Evolutionary conservation across 2,113 vertebrate genomes (phyloP), one percentile per base, ranked within the genome.

Genomic region (Neotoma lepida): DNA sequence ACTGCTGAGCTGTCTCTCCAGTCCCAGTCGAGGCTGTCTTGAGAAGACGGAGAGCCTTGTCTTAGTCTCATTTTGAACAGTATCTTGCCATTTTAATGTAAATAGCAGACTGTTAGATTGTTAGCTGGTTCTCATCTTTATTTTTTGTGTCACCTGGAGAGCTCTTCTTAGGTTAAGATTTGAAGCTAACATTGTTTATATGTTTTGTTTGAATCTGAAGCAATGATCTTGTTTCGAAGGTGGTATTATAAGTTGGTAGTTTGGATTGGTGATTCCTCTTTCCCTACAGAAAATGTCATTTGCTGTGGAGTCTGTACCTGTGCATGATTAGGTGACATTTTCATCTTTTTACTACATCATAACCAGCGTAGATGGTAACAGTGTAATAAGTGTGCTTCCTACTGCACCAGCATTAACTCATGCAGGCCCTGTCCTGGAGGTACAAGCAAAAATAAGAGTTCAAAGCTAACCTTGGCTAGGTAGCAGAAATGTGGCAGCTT

Each of bases 121-220:
- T 49, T 94, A 66, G 51, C 68, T 18, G 54, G 8, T 6, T 73
- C 24, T 41, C 4, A n/a, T 91, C 71, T 89, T 87, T 74, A 64
- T 71, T 73, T 70, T 93, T 41, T 84, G 39, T 44, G 74, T 44
- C 39, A 63, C 39, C 18, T 61, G n/a, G 88, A 94, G 78, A 71
- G 8, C 12, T 15, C 35, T 30, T 95, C 58, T 89, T 90, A 90
- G 46, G 56, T 68, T 94, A 76, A 73, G 51, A 49, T 77, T 87
- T 90, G 93, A 76, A 63, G 78, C 41, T 90, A 33, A 70, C 30
- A 33, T 14, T 63, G 41, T 88, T 90, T 64, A 46, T 64, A 3
- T 88, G 86, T 77, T 88, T 70, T 90, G 86, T 81, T 88, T 70
- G 78, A 58, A 51, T 28, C 26, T 6, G 77, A 58, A 49, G 81